Conservation (phyloP, 2,113 vertebrate species). For the Platysteira castanea region DNA sequence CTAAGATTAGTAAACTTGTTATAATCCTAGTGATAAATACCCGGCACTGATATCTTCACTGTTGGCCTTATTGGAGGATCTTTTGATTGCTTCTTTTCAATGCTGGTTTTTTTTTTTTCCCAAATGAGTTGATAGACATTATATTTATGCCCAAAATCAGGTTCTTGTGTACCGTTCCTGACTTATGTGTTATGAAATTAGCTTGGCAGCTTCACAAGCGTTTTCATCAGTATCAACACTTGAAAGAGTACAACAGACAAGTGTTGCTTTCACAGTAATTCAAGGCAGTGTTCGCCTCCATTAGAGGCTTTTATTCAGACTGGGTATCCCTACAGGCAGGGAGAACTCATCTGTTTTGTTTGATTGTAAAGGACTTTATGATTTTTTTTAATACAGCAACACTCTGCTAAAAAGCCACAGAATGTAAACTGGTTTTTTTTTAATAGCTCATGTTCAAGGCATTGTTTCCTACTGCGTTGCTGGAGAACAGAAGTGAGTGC, state of each 20-base stretch:
- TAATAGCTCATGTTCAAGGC: background rate
- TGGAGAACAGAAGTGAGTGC: background rate
- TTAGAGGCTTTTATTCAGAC: background rate
- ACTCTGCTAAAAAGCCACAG: background rate
- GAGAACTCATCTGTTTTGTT: background rate
- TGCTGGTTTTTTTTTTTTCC: background rate
- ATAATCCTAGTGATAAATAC: background rate
- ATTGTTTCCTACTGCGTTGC: background rate
- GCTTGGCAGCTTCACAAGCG: background rate
- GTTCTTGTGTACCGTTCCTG: background rate
- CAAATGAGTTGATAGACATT: background rate
- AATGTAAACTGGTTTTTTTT: background rate
- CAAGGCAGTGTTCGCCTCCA: background rate
- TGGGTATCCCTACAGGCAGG: background rate
- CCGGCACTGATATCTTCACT: background rate
- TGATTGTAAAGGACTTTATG: background rate
- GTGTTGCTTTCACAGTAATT: constrained; percentile 18
- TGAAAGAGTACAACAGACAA: background rate
- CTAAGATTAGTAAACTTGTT: constrained; percentile 44
- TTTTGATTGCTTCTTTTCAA: background rate
- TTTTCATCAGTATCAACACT: background rate
- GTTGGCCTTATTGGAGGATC: background rate
- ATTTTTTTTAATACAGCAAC: background rate
- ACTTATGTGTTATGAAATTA: constrained; percentile 4
- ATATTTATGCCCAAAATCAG: background rate